A percentile compares a stretch with the other conserved stretches of the same genome.
Conservation (phyloP, 2,888 invertebrate genomes). For the Scotopteryx bipunctaria region DNA sequence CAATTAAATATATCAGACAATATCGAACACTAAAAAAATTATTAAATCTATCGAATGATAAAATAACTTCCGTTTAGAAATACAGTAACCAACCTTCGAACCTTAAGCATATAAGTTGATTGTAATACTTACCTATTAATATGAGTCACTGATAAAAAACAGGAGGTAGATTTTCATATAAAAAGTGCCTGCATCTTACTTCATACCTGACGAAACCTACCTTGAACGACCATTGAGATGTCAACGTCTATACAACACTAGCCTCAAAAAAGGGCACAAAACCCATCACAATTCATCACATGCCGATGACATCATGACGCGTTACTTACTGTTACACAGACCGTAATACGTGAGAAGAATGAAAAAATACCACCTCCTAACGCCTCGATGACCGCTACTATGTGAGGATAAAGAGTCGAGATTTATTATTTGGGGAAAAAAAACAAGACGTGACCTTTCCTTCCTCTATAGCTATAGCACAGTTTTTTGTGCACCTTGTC, state of each 20-base stretch:
- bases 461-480: slow-evolving; percentile 1
- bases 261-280: slow-evolving; percentile 59
- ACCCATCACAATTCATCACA: slow-evolving; percentile 53
- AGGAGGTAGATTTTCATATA: too few species aligned
- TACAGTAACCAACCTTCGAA: background rate
- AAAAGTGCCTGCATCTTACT: too few species aligned
- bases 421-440: slow-evolving; percentile 16
- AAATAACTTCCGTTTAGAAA: background rate
- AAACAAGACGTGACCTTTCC: slow-evolving; percentile 19
- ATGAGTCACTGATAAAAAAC: too few species aligned
- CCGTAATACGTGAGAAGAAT: slow-evolving; percentile 66
- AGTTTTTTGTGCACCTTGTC: slow-evolving; percentile 18
- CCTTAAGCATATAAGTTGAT: too few species aligned
- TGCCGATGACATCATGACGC: slow-evolving; percentile 77
- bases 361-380: slow-evolving; percentile 48
- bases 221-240: background rate
- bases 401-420: slow-evolving; percentile 17
- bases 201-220: background rate
- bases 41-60: too few species aligned
- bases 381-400: slow-evolving; percentile 34
- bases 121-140: too few species aligned
- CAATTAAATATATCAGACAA: background rate
- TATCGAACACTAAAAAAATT: too few species aligned
- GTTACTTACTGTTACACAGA: slow-evolving; percentile 71
- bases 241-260: slow-evolving; percentile 51